Evolutionary conservation across 1,140 invertebrate genomes (phyloP).

Genomic region (Panulirus ornatus): DNA sequence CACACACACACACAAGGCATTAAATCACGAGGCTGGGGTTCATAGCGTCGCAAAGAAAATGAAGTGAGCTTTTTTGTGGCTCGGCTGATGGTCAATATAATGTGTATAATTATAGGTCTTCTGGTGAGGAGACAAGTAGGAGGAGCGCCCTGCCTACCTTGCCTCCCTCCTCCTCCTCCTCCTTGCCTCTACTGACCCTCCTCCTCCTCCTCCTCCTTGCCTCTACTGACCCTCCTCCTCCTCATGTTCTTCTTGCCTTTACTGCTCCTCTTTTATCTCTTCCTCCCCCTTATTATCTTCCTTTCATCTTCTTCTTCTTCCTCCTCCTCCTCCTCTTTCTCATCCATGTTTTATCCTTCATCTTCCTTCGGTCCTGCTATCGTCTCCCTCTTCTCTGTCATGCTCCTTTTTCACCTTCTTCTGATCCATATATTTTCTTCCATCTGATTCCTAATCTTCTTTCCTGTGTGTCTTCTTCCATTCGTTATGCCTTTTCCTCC

Average conservation of each 20-base stretch:
- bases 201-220: background rate
- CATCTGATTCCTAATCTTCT: background rate
- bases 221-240: background rate
- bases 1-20: constrained; percentile 42
- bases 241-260: background rate
- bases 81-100: constrained; percentile 34
- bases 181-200: background rate
- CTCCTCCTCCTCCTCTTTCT: background rate
- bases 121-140: background rate
- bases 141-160: constrained; percentile 15
- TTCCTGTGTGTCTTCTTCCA: background rate
- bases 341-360: background rate
- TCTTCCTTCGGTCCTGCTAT: no score
- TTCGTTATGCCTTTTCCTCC: background rate
- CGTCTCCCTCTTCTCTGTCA: no score
- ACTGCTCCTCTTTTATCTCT: background rate
- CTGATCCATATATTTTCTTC: background rate
- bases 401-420: background rate
- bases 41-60: constrained; percentile 33
- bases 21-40: constrained; percentile 17
- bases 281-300: background rate
- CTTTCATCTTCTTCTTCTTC: background rate
- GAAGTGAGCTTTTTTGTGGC: constrained; percentile 34
- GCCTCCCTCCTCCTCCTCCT: constrained; percentile 11
- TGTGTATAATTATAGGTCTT: constrained; percentile 23